A percentile compares a stretch with the other conserved stretches of the same genome.
These are phyloP conservation scores for Platycheirus rosarum DNA, from an alignment of 2,888 invertebrate species.

Conservation along the genomic window DNA sequence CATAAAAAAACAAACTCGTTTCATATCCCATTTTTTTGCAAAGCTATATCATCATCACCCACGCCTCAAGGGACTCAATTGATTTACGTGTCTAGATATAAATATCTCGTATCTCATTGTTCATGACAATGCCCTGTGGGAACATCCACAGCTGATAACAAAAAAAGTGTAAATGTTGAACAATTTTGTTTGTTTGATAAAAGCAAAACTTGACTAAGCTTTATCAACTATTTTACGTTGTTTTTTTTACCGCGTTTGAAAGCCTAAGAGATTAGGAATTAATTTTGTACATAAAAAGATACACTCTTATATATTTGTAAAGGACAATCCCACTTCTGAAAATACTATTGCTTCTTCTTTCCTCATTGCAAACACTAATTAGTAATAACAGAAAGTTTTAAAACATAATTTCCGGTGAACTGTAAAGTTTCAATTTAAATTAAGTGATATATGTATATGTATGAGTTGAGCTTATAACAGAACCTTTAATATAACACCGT, in stretches of 20 bases:
- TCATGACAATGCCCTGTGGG: conserved; percentile 43
- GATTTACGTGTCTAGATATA: conserved; percentile 20
- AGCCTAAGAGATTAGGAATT: too few species aligned
- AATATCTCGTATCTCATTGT: neutral
- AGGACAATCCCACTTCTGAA: neutral
- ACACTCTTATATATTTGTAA: too few species aligned
- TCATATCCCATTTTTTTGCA: too few species aligned
- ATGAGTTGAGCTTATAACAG: neutral
- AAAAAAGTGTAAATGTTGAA: conserved; percentile 9
- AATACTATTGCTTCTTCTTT: too few species aligned
- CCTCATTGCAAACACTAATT: conserved; percentile 24
- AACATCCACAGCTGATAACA: conserved; percentile 47
- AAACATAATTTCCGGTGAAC: conserved; percentile 42
- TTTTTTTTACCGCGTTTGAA: too few species aligned
- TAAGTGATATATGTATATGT: conserved; percentile 10
- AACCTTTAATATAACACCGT: too few species aligned
- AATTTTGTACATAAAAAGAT: too few species aligned
- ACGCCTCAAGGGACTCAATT: conserved; percentile 28
- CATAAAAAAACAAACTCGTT: too few species aligned
- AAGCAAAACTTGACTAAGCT: neutral
- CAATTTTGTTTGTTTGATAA: conserved; percentile 6
- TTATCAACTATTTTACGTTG: conserved; percentile 1
- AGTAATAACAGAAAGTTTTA: conserved; percentile 20
- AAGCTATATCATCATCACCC: neutral
- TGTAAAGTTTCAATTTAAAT: conserved; percentile 53